phyloP scores from a whole-genome alignment of 2,888 invertebrate species.

The Athalia cordata region DNA sequence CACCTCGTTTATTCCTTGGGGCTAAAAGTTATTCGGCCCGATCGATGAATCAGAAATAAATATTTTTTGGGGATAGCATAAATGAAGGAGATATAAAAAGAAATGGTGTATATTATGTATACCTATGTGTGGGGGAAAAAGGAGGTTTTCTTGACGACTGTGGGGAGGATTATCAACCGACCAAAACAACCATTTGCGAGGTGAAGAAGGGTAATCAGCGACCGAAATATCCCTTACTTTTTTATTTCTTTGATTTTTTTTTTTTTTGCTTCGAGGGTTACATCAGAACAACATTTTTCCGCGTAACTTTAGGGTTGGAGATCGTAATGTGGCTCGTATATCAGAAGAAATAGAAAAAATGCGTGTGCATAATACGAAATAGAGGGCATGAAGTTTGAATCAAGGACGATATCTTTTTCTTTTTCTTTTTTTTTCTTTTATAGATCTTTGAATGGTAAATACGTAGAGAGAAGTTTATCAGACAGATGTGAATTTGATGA shows the following conservation, averaged over 20 bases:
- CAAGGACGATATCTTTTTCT: too few relatives aligned
- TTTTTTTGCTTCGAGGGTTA: not conserved
- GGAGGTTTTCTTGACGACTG: not conserved
- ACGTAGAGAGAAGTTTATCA: constrained; percentile 13
- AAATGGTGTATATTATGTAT: not conserved
- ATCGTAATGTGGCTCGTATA: too few relatives aligned
- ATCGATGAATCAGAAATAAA: too few relatives aligned
- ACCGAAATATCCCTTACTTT: not conserved
- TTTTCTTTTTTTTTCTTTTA: not conserved
- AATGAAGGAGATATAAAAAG: too few relatives aligned
- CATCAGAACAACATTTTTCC: constrained; percentile 17
- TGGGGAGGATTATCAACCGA: constrained; percentile 10
- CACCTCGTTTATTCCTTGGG: too few relatives aligned
- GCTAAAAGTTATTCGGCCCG: too few relatives aligned
- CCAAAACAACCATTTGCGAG: constrained; percentile 25
- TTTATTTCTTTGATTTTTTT: too few relatives aligned
- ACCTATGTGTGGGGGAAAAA: not conserved
- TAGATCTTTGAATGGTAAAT: not conserved
- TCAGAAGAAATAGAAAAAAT: too few relatives aligned
- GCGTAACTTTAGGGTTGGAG: not conserved
- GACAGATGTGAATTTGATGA: constrained; percentile 31
- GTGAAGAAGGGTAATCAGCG: constrained; percentile 7
- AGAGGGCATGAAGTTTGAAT: too few relatives aligned
- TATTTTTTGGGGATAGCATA: too few relatives aligned
- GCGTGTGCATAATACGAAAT: too few relatives aligned